phyloP scores from a whole-genome alignment of 1,140 invertebrate species.

The Caenorhabditis inopinata region DNA sequence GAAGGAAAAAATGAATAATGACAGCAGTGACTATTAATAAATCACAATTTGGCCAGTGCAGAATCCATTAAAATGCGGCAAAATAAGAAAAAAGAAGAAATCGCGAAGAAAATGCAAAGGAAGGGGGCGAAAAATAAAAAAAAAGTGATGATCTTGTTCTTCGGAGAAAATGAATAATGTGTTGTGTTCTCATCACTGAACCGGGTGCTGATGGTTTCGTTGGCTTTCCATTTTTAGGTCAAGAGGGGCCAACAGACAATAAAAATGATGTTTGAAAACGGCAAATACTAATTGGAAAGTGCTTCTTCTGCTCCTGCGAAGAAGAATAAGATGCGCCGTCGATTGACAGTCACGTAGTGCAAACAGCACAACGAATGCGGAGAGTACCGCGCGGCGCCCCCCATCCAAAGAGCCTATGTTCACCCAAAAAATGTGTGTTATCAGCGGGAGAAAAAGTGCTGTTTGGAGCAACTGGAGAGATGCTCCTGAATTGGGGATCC shows the following conservation, averaged over 20 bases:
- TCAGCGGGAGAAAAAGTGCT: background rate
- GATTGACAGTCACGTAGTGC: constrained; percentile 31
- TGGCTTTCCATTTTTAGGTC: background rate
- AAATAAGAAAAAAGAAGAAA: background rate
- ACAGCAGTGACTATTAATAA: constrained; percentile 13
- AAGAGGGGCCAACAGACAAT: background rate
- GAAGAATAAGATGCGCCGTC: constrained; percentile 19
- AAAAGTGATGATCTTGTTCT: background rate
- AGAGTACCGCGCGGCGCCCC: background rate
- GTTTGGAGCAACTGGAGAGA: too few relatives aligned
- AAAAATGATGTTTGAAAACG: background rate
- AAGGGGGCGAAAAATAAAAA: background rate
- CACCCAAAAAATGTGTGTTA: constrained; percentile 20
- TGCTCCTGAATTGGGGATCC: too few relatives aligned
- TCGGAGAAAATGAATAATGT: background rate
- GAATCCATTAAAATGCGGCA: constrained; percentile 7
- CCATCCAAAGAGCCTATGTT: background rate
- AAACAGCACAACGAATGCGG: background rate
- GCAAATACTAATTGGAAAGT: constrained; percentile 31
- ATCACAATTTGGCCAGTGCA: constrained; percentile 7
- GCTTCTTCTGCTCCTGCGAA: background rate
- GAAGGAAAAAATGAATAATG: background rate
- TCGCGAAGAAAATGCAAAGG: background rate
- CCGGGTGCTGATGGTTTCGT: too few relatives aligned
- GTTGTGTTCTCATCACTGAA: too few relatives aligned